Conservation (phyloP, 1,140 invertebrate genomes). For the Papilio dardanus region DNA sequence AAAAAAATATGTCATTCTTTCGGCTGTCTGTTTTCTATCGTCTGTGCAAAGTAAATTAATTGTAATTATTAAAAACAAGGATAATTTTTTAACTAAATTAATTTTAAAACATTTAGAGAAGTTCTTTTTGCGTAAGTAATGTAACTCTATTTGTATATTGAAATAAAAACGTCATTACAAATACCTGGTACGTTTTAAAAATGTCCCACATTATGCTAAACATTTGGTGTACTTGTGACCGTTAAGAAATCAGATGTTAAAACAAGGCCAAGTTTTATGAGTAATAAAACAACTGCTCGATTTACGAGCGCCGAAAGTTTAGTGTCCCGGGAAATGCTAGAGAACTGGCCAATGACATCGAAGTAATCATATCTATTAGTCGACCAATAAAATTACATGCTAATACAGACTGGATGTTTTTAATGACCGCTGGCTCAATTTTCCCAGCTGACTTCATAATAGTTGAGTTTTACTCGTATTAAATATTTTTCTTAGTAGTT, state of each 20-base stretch:
- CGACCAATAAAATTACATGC: background rate
- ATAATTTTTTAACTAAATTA: too few relatives aligned
- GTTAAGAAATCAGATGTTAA: constrained; percentile 26
- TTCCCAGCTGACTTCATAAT: background rate
- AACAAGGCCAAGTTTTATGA: constrained; percentile 24
- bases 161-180: background rate
- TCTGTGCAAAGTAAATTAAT: too few relatives aligned
- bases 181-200: background rate
- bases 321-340: background rate
- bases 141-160: too few relatives aligned
- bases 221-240: background rate
- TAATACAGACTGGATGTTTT: background rate
- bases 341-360: constrained; percentile 6
- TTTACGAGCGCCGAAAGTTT: constrained; percentile 17
- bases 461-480: too few relatives aligned
- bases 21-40: too few relatives aligned
- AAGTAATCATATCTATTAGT: background rate
- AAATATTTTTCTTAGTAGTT: too few relatives aligned
- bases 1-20: too few relatives aligned
- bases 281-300: constrained; percentile 27
- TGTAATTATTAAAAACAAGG: too few relatives aligned
- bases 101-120: background rate
- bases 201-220: background rate
- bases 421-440: background rate
- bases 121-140: background rate